A percentile compares a stretch with the other conserved stretches of the same genome.
Evolutionary conservation across 2,113 vertebrate species (phyloP).

Genomic region (Oncorhynchus masou): DNA sequence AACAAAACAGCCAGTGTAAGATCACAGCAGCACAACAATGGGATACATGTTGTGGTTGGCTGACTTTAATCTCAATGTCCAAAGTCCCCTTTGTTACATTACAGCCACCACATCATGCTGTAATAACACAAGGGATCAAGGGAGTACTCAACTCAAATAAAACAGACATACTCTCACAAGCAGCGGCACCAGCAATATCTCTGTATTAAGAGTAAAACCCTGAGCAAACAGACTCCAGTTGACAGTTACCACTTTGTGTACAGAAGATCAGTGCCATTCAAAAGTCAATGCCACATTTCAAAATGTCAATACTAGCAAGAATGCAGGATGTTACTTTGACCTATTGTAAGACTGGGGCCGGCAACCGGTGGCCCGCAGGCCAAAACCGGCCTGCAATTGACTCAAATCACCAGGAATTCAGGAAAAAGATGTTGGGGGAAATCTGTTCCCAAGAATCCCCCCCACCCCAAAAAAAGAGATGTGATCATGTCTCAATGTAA

Average conservation of each 20-base stretch:
- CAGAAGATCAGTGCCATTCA: conserved; percentile 2
- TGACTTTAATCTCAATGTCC: not conserved
- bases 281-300: conserved; percentile 1
- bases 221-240: not conserved
- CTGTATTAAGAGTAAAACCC: not conserved
- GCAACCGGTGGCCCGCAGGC: no score
- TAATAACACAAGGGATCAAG: not conserved
- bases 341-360: no score
- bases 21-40: not conserved
- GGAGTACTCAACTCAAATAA: not conserved
- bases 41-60: not conserved
- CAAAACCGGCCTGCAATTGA: no score
- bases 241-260: not conserved
- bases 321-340: not conserved
- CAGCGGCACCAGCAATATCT: not conserved
- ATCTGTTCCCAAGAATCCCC: no score
- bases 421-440: no score
- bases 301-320: not conserved
- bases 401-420: no score
- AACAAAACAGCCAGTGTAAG: not conserved
- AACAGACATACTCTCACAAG: not conserved
- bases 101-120: not conserved
- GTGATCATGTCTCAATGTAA: no score
- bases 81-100: not conserved
- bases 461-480: no score